A percentile compares a stretch with the other conserved stretches of the same genome.
Conservation (phyloP, 2,888 invertebrate species). For the Apodemia zela region DNA sequence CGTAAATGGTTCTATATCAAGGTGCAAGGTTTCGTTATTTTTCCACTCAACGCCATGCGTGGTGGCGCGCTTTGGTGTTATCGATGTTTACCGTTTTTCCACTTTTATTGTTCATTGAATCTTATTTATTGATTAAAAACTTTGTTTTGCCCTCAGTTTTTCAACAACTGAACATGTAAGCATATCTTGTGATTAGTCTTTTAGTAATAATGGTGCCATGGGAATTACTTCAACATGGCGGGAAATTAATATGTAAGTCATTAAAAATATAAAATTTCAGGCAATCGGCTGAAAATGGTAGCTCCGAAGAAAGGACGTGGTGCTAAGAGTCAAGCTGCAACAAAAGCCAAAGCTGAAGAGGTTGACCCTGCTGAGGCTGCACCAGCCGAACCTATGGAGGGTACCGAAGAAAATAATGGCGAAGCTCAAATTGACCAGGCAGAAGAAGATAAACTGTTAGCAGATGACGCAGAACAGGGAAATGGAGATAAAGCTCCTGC, state of each 20-base stretch:
- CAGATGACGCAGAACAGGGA: conserved; percentile 38
- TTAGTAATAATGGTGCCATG: neutral
- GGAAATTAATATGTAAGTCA: conserved; percentile 43
- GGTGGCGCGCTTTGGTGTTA: conserved; percentile 60
- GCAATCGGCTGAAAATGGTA: conserved; percentile 52
- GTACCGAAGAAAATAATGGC: conserved; percentile 60
- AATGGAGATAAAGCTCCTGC: conserved; percentile 39
- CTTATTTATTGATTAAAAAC: neutral
- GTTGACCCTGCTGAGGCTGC: conserved; percentile 39
- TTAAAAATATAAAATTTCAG: conserved; percentile 37
- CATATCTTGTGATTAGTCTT: conserved; percentile 1
- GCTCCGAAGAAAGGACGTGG: conserved; percentile 73
- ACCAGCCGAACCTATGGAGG: conserved; percentile 42
- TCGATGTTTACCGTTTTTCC: conserved; percentile 51
- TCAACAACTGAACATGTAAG: neutral
- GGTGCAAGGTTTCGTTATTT: conserved; percentile 48
- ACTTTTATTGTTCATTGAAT: neutral
- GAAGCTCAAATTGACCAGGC: conserved; percentile 45
- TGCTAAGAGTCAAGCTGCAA: conserved; percentile 60
- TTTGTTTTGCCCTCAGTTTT: neutral
- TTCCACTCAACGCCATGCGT: conserved; percentile 69
- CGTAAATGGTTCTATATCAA: conserved; percentile 23
- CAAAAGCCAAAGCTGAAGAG: conserved; percentile 43
- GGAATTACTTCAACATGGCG: conserved; percentile 48
- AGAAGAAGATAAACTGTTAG: conserved; percentile 41